phyloP scores from a whole-genome alignment of 2,888 invertebrate genomes.

The Ochropleura plecta region DNA sequence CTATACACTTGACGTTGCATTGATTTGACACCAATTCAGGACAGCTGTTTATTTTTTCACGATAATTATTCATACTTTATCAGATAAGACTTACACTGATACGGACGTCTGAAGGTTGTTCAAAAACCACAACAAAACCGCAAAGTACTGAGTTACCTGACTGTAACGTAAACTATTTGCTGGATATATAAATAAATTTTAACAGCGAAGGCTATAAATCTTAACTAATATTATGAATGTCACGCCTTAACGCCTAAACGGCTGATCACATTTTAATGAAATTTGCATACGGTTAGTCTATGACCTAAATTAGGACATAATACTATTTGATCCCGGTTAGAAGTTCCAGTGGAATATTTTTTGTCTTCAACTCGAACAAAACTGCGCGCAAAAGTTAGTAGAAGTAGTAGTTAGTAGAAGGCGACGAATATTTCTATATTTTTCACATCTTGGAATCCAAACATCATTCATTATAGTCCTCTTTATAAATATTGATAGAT shows the following conservation, averaged over 20 bases:
- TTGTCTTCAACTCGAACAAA: background rate
- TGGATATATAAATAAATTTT: constrained; percentile 7
- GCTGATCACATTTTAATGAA: background rate
- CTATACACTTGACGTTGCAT: constrained; percentile 20
- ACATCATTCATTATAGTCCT: constrained; percentile 5
- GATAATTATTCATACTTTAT: constrained; percentile 40
- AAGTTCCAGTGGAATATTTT: background rate
- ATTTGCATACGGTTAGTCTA: background rate
- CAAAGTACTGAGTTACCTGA: constrained; percentile 50
- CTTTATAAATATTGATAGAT: constrained; percentile 31
- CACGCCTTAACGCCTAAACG: background rate
- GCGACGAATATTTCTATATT: background rate
- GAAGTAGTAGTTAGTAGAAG: no score
- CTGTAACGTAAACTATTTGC: constrained; percentile 34
- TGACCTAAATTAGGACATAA: background rate
- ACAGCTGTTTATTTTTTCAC: constrained; percentile 16
- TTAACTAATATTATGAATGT: background rate
- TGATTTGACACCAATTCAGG: constrained; percentile 29
- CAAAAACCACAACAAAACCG: constrained; percentile 63
- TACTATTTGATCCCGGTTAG: background rate
- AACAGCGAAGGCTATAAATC: background rate
- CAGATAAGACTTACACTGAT: constrained; percentile 46
- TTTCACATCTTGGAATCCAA: background rate
- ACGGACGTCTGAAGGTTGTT: constrained; percentile 52
- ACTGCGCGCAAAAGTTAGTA: background rate